Conservation (phyloP, 2,888 invertebrate species). For the Epinotia demarniana region DNA sequence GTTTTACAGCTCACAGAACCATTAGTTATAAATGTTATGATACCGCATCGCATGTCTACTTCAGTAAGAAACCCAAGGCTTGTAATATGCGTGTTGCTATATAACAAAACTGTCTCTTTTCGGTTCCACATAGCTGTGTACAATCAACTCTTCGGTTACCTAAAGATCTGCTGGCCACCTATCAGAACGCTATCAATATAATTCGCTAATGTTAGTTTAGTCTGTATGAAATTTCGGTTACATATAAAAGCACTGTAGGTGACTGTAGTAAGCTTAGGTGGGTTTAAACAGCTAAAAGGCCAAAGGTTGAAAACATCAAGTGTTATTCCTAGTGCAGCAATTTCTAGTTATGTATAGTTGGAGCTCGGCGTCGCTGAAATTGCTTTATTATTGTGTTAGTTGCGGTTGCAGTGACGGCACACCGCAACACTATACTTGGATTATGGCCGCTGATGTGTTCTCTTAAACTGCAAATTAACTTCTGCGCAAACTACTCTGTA, state of each 20-base stretch:
- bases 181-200: too few relatives aligned
- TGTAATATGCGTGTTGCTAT: too few relatives aligned
- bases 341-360: constrained; percentile 40
- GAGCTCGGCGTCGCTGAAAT: constrained; percentile 56
- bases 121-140: too few relatives aligned
- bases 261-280: background rate
- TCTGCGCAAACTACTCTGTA: background rate
- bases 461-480: constrained; percentile 22
- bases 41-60: too few relatives aligned
- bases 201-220: background rate
- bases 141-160: too few relatives aligned
- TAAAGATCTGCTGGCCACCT: too few relatives aligned
- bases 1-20: too few relatives aligned
- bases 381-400: constrained; percentile 78
- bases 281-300: background rate
- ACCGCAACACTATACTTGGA: constrained; percentile 17
- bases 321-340: constrained; percentile 2
- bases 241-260: background rate
- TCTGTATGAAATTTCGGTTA: background rate
- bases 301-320: constrained; percentile 6
- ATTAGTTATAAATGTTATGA: too few relatives aligned
- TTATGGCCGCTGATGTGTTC: constrained; percentile 21
- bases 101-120: too few relatives aligned
- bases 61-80: too few relatives aligned
- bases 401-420: constrained; percentile 48